A percentile compares a stretch with the other conserved stretches of the same genome.
phyloP scores from a whole-genome alignment of 2,113 vertebrate genomes.

The Mystacornis crossleyi region DNA sequence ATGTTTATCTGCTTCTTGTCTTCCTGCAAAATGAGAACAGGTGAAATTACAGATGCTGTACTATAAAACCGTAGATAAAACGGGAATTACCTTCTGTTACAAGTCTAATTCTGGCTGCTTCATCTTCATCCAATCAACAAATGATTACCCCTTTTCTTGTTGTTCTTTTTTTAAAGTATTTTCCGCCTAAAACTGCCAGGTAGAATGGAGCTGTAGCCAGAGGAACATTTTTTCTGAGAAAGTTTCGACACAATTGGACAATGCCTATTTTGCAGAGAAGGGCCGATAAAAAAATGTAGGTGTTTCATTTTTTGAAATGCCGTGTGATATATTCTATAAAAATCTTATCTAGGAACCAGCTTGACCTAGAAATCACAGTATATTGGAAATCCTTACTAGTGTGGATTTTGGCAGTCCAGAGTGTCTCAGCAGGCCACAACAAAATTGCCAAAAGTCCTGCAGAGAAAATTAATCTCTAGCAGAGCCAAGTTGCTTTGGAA shows the following conservation, averaged over 20 bases:
- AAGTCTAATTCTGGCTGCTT: background rate
- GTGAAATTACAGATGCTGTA: background rate
- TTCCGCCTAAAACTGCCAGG: background rate
- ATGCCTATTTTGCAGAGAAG: background rate
- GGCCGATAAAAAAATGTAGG: background rate
- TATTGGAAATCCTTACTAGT: background rate
- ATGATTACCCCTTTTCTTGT: background rate
- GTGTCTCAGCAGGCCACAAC: background rate
- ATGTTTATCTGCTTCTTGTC: background rate
- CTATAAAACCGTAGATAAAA: background rate
- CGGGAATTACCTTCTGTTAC: background rate
- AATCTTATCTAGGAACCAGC: background rate
- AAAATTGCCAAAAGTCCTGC: background rate
- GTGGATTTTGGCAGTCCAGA: conserved; percentile 8
- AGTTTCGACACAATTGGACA: background rate
- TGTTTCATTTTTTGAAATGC: background rate
- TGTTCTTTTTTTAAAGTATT: background rate
- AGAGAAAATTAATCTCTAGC: conserved; percentile 29
- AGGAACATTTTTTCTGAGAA: background rate
- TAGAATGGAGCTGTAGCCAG: background rate
- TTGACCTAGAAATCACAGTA: conserved; percentile 24
- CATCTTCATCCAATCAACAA: background rate
- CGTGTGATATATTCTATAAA: background rate
- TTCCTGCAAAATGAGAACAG: background rate
- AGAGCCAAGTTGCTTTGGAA: background rate